Base-by-base conservation (phyloP, 2,797 vertebrate genomes). In the Hozukius guyotensis region DNA sequence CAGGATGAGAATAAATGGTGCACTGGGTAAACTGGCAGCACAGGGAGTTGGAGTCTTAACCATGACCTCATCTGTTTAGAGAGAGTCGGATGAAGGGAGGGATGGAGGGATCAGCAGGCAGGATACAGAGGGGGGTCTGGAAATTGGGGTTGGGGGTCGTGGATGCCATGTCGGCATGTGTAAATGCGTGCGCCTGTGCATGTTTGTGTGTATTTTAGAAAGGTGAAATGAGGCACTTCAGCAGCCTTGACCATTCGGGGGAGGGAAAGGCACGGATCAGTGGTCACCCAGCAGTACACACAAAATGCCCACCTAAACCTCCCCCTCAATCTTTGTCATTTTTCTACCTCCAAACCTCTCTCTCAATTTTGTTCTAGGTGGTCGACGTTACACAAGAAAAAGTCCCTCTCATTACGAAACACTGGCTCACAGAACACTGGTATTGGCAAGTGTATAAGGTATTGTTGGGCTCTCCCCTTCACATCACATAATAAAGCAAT, bases 11-110 rank as follows among this genome's bases (percentile, higher is more conserved):
- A 82, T 80, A 83, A 88, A 89, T 90, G 88, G 86, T 87, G 78
- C 74, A 57, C 76, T 18, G 85, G 85, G 79, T 89, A 87, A 92
- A 91, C 89, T 87, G 90, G 90, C 91, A 92, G 84, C 81, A 75
- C 76, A 46, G 80, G 66, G 83, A 91, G 82, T 80, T 92, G 83
- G 74, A 91, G 85, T 89, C 83, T 89, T 84, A 88, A 86, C 90
- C 80, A 93, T 97, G 96, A 96, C 94, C 92, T 97, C 96, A 96
- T 97, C 85, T 97, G 96, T 96, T 97, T 96, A 92, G 92, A 96
- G 86, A 96, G 93, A 86, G 84, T 80, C 8, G 73, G 84, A 91
- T 75, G 86, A 89, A 82, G 72, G 81, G 86, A 85, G 65, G 89
- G 74, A 87, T 85, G 82, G 88, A 75, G 68, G 84, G 87, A 88